Evolutionary conservation across 1,140 invertebrate genomes (phyloP).

Genomic region (Eriosoma lanigerum): DNA sequence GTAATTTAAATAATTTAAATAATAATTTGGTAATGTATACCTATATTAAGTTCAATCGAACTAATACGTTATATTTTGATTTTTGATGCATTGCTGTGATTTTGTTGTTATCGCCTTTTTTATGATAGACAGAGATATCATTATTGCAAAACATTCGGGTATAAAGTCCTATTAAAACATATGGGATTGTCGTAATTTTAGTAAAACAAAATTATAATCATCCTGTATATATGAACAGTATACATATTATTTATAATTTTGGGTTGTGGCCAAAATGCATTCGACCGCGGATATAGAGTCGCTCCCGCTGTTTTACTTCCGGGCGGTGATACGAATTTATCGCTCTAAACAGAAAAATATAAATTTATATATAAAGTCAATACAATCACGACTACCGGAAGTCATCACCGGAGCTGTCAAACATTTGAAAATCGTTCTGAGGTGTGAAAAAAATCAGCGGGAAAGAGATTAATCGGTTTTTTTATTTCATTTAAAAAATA

Average conservation of each 20-base stretch:
- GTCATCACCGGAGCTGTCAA: neutral
- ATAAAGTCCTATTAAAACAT: too few species aligned
- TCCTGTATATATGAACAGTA: neutral
- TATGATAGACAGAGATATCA: too few species aligned
- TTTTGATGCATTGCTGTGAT: too few species aligned
- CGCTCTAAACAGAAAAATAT: neutral
- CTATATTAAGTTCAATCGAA: too few species aligned
- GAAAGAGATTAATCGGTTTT: constrained; percentile 19
- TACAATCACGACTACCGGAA: neutral
- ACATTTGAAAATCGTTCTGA: neutral
- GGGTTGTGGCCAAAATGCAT: neutral
- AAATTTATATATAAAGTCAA: too few species aligned
- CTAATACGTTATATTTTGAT: too few species aligned
- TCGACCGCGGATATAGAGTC: neutral
- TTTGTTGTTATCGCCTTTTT: too few species aligned
- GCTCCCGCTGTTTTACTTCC: neutral
- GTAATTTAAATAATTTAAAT: too few species aligned
- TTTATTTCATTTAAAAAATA: neutral
- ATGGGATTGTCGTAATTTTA: too few species aligned
- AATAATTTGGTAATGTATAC: too few species aligned
- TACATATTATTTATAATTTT: neutral
- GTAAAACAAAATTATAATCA: too few species aligned
- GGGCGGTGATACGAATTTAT: neutral
- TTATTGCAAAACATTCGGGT: too few species aligned
- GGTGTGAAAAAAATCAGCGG: neutral